Evolutionary conservation across 2,888 invertebrate genomes (phyloP).

Genomic region (Drosophila nr. perissopoda): DNA sequence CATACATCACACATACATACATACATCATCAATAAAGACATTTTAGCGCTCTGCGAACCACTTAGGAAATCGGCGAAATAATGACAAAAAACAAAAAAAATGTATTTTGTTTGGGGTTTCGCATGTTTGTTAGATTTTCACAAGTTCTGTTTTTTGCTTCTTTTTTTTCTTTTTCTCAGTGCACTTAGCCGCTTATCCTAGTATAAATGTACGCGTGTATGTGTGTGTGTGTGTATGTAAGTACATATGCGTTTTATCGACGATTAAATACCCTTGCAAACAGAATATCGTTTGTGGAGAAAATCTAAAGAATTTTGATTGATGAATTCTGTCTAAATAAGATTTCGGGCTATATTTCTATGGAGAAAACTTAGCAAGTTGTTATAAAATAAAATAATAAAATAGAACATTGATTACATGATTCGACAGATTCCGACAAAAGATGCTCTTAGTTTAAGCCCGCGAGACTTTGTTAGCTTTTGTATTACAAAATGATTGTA

Average conservation of each 20-base stretch:
- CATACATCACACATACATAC: neutral
- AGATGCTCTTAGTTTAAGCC: neutral
- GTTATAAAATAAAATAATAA: neutral
- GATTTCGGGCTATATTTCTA: neutral
- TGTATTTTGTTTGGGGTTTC: neutral
- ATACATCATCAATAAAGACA: neutral
- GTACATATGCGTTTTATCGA: neutral
- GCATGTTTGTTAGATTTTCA: conserved; percentile 23
- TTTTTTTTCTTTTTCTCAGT: neutral
- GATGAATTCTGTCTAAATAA: neutral
- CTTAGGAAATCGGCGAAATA: conserved; percentile 10
- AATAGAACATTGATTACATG: neutral
- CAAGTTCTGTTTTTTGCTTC: conserved; percentile 1
- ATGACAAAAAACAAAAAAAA: neutral
- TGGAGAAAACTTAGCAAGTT: neutral
- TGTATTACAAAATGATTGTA: neutral
- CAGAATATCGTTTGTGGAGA: neutral
- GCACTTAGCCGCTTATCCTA: conserved; percentile 1
- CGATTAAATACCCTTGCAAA: neutral
- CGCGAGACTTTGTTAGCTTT: neutral
- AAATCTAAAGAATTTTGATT: neutral
- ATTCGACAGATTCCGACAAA: neutral
- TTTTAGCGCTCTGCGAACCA: conserved; percentile 23
- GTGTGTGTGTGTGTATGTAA: neutral
- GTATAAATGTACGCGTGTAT: neutral